Evolutionary conservation across 1,140 invertebrate species (phyloP), one percentile per base, ranked within the genome.

Genomic region (Lordiphosa clarofinis): DNA sequence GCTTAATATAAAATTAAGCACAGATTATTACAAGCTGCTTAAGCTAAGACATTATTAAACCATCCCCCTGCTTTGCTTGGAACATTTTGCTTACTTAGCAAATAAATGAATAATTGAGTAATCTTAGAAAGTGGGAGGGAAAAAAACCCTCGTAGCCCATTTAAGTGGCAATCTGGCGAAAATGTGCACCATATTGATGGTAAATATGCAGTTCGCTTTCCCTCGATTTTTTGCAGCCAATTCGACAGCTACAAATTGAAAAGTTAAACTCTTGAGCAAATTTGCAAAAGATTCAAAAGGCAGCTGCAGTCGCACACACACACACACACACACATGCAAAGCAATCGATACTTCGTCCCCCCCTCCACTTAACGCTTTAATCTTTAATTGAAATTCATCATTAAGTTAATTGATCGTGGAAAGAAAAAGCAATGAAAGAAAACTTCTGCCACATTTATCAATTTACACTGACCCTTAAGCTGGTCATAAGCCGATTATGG

Each of bases 401-500:
- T 82, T 82, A 64, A 49, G 42, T 44, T 82, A 66, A 81, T 76
- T 81, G 76, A 62, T 59, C 31, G 49, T 15, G n/a, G 4, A 15
- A 28, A 46, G 13, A 31, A 15, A 6, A 35, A 21, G 11, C 11
- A 13, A 36, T 15, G 21, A 6, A n/a, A 4, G 56, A 33, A 46
- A 28, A 8, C 6, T 15, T 47, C 36, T 56, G 55, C 49, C 42
- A 62, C 52, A 72, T 79, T 69, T 81, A 79, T 70, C 74, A 66
- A 79, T 68, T 64, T 66, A 54, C 73, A 46, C 33, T 53, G 37
- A 10, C 43, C 70, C 44, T 35, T 35, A 50, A 69, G 61, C 56
- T 15, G 49, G 21, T 35, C 65, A 48, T 82, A 86, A 84, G 81
- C 78, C 79, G 79, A 84, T 84, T 84, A 78, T 70, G 55, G 44